phyloP scores from a whole-genome alignment of 2,113 vertebrate species.

The Grantiella picta region DNA sequence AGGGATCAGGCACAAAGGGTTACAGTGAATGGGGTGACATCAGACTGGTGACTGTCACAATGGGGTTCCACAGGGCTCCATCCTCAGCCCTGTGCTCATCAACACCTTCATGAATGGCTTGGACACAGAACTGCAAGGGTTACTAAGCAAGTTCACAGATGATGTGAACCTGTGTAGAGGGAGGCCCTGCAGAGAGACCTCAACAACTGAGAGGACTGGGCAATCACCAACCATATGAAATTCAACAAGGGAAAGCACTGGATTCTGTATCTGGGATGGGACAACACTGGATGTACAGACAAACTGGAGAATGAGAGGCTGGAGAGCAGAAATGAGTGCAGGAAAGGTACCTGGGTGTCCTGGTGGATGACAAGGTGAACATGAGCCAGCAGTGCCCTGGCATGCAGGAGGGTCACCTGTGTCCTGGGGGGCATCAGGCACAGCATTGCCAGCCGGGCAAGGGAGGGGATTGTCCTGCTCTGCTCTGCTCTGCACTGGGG shows the following conservation, averaged over 20 bases:
- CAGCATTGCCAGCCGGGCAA: not conserved
- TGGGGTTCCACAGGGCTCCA: not conserved
- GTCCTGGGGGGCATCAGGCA: not conserved
- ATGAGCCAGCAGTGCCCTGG: not conserved
- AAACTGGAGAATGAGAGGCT: accelerated
- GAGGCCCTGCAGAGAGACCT: not conserved
- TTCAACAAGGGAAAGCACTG: no score
- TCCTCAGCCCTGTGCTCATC: not conserved
- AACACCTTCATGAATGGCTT: not conserved
- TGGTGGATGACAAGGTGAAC: accelerated
- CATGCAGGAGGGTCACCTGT: not conserved
- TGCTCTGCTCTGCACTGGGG: not conserved
- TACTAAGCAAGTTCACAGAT: not conserved
- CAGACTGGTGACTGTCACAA: not conserved
- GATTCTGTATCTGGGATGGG: not conserved
- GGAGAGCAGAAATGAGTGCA: not conserved
- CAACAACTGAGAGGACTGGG: not conserved
- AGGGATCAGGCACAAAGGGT: not conserved
- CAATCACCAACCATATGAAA: not conserved
- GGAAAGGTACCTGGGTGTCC: not conserved
- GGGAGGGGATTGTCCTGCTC: not conserved
- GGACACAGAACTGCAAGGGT: no score
- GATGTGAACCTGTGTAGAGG: not conserved
- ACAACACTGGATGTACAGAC: not conserved
- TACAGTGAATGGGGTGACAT: not conserved